A percentile compares a stretch with the other conserved stretches of the same genome.
phyloP scores from a whole-genome alignment of 2,888 invertebrate species.

The Lysandra coridon region DNA sequence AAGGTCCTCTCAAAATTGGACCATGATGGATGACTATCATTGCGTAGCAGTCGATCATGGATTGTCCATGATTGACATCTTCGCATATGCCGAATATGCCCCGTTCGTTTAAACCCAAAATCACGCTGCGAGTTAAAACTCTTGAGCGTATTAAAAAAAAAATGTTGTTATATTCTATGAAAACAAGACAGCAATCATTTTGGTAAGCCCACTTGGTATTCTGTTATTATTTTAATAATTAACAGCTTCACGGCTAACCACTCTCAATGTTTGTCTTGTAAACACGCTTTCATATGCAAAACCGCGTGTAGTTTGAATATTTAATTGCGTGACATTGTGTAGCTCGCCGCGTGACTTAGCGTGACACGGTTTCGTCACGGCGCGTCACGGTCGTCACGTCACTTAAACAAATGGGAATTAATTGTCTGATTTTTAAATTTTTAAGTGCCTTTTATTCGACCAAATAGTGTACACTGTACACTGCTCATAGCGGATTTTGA shows the following conservation, averaged over 20 bases:
- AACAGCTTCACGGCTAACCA: constrained; percentile 26
- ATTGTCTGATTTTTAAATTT: background rate
- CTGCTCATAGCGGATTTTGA: too few relatives aligned
- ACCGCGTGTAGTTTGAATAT: constrained; percentile 47
- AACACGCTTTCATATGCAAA: constrained; percentile 29
- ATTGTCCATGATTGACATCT: too few relatives aligned
- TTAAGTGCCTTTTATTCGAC: too few relatives aligned
- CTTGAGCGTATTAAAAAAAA: background rate
- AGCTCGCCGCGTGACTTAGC: constrained; percentile 8
- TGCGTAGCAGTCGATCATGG: too few relatives aligned
- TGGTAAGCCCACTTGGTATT: background rate
- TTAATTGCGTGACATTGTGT: constrained; percentile 65
- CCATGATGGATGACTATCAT: too few relatives aligned
- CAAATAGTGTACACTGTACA: too few relatives aligned
- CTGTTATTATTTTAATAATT: constrained; percentile 7
- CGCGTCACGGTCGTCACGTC: constrained; percentile 15
- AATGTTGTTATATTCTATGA: background rate
- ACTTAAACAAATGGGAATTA: background rate
- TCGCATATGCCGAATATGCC: too few relatives aligned
- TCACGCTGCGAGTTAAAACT: background rate
- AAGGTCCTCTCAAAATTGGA: too few relatives aligned
- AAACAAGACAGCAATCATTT: background rate
- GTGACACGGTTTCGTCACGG: constrained; percentile 42
- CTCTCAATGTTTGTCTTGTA: constrained; percentile 8
- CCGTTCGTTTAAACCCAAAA: too few relatives aligned